Base-by-base conservation (phyloP, 2,888 invertebrate species). In the Andricus curvator region DNA sequence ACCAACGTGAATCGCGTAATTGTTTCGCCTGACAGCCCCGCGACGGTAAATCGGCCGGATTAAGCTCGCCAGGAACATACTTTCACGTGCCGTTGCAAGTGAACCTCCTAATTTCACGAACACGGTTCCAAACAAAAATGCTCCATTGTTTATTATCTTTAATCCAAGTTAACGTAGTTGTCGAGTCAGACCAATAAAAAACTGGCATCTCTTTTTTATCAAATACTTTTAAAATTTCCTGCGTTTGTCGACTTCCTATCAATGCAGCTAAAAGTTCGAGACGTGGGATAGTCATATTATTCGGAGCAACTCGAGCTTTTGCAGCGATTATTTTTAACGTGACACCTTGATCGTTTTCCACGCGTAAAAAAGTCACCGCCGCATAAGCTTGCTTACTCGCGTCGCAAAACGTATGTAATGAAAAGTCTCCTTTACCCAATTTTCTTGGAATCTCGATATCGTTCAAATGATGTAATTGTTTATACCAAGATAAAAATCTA, bases 251-350 rank as follows among this genome's bases (percentile, higher is more conserved):
- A 11, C 80, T 84, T 22, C 84, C 88, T 60, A 91, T 89, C 3
- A 83, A 74, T 9, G 88, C 88, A 1, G 86, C 90, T 70, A 90
- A 74, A 29, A 91, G 78, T 83, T 92, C 90, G 8, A 91, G 78
- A 20, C 89, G 81, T 2, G 89, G 89, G 25, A 91, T 90, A 0
- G 87, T 85, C 8, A 84, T 64, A 65, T 87, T 87, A 2, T 84
- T 33, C 0, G 89, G 88, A n/a, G 89, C 86, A 15, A 91, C 84
- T 81, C 91, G 85, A 13, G 87, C 22, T 78, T 88, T 89, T 0
- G 89, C 88, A 22, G 80, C 78, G 8, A 89, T 15, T n/a, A 89
- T 80, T 29, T 80, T 41, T n/a, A 84, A 33, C 6, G 48, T 22
- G 2, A 82, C 80, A 22, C 48, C 56, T 15, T 60, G 15, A 5